Conservation (phyloP, 1,140 invertebrate species). For the Apis mellifera region DNA sequence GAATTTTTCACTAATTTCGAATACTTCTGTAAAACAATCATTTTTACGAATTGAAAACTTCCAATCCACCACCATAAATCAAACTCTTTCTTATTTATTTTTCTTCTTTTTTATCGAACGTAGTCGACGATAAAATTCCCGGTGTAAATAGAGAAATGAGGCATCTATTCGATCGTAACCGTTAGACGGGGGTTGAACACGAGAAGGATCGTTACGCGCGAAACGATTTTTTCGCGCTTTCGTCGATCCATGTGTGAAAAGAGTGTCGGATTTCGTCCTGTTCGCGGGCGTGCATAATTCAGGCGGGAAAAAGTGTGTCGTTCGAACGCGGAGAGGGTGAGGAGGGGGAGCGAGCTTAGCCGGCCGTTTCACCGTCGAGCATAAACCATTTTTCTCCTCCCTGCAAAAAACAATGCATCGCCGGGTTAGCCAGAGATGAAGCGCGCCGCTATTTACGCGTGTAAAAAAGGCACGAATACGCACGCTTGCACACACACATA, state of each 20-base stretch:
- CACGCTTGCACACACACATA: too few relatives aligned
- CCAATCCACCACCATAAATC: too few relatives aligned
- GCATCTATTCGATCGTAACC: background rate
- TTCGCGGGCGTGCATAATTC: constrained; percentile 3
- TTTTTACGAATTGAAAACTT: too few relatives aligned
- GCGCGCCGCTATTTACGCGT: constrained; percentile 16
- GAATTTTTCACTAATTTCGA: too few relatives aligned
- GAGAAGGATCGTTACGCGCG: background rate
- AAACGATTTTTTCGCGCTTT: constrained; percentile 7
- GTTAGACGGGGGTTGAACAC: background rate
- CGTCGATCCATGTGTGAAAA: constrained; percentile 9
- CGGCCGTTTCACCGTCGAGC: constrained; percentile 5
- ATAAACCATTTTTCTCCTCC: constrained; percentile 17
- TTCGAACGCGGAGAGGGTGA: constrained; percentile 10
- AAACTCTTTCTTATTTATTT: too few relatives aligned
- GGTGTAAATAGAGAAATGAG: background rate
- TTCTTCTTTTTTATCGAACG: background rate
- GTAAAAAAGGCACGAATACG: background rate
- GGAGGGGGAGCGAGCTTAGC: background rate
- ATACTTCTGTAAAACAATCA: too few relatives aligned
- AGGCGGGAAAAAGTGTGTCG: constrained; percentile 10
- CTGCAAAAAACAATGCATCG: background rate
- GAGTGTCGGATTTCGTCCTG: constrained; percentile 8
- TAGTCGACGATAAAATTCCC: background rate
- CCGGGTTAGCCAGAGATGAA: constrained; percentile 2